Conservation (phyloP, 2,888 invertebrate species). For the Germaria angustata region DNA sequence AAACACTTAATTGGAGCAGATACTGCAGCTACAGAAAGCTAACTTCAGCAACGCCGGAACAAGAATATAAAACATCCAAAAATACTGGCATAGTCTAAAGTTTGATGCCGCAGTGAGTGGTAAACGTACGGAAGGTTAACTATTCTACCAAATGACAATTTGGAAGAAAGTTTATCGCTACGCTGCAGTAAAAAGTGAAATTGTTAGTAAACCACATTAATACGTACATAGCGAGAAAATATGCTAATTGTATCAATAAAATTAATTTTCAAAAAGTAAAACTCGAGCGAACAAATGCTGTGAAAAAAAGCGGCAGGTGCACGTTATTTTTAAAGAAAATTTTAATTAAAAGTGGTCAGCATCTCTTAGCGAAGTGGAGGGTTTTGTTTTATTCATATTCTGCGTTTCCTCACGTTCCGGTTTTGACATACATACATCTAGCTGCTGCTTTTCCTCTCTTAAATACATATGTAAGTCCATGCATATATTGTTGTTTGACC, state of each 20-base stretch:
- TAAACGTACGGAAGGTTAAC: background rate
- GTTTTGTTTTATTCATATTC: conserved; percentile 8
- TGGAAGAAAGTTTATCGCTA: conserved; percentile 32
- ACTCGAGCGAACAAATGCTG: background rate
- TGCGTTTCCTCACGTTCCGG: conserved; percentile 37
- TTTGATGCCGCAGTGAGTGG: conserved; percentile 30
- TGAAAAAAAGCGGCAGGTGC: conserved; percentile 40
- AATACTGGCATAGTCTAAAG: conserved; percentile 37
- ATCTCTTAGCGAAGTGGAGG: conserved; percentile 9
- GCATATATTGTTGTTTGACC: conserved; percentile 60
- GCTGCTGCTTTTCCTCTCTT: conserved; percentile 39
- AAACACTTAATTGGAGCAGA: background rate
- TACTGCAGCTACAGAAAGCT: conserved; percentile 2
- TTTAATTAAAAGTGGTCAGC: conserved; percentile 64
- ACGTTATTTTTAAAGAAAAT: conserved; percentile 20
- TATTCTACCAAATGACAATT: background rate
- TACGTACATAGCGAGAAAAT: background rate
- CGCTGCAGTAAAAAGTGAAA: conserved; percentile 51
- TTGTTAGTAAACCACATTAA: conserved; percentile 33
- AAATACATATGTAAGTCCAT: no score
- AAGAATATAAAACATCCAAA: conserved; percentile 55
- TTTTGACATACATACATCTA: conserved; percentile 28
- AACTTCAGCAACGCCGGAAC: conserved; percentile 11
- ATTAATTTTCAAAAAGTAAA: conserved; percentile 9
- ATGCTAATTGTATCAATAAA: background rate